Base-by-base conservation (phyloP, 2,888 invertebrate species). In the Drosophila austrosaltans region DNA sequence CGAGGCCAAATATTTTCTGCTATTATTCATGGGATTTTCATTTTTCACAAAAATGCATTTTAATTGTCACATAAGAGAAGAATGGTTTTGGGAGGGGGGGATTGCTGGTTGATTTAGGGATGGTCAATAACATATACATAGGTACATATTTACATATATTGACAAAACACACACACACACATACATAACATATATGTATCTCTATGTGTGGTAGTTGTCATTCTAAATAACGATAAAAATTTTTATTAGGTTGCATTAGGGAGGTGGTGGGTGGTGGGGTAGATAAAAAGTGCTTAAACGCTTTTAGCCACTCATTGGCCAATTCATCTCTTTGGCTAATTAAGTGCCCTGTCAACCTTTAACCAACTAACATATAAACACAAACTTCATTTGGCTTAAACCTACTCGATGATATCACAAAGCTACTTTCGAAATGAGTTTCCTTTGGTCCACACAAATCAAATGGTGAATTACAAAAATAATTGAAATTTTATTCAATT, bases 1-100 rank as follows among this genome's bases (percentile, higher is more conserved):
- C 75, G 78, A 86, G 79, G 81, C 81, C 79, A 86, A 83, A 86
- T 81, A 78, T 81, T 81, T 82, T 82, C 66, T 69, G 83, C 76
- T 77, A 86, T 82, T 83, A 86, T 83, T 83, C 85, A 82, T 85
- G 78, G 80, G 75, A 62, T 76, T 65, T 77, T 68, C 57, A 69
- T 74, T 74, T 74, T 74, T 69, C 64, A 69, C 69, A 74, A 68
- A 68, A 75, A 62, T 73, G 60, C 66, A 75, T 75, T 82, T 82
- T 70, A 75, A 77, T 81, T 83, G 83, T 76, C 73, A 70, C 79
- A 68, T 73, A 73, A 69, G 73, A 75, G 76, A 69, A 76, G 28
- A 40, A 60, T 53, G 40, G 42, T 2, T 2, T 16, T 5, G 7
- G 36, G 2, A 3, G 12, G 12, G 39, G 39, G 58, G 58, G 25